These are phyloP conservation scores for Cataglyphis rosenhaueri DNA, from an alignment of 2,888 invertebrate species.

Conservation along the genomic window DNA sequence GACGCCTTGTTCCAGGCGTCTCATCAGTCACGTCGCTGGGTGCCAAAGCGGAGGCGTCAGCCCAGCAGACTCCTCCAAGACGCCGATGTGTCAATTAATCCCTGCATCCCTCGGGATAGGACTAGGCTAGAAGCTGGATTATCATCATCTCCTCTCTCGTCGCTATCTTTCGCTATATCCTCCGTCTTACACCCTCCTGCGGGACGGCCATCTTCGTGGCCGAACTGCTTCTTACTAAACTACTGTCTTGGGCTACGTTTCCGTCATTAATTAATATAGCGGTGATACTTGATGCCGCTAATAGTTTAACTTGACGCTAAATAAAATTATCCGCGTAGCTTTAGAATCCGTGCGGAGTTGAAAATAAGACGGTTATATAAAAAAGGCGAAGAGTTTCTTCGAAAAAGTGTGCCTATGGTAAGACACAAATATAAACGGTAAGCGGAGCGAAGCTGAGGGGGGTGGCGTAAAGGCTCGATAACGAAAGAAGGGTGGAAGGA, in stretches of 20 bases:
- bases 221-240: conserved; percentile 50
- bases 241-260: conserved; percentile 27
- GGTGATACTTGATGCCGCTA: conserved; percentile 29
- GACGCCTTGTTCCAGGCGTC: conserved; percentile 81
- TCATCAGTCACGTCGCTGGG: conserved; percentile 85
- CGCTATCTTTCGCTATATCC: conserved; percentile 55
- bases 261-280: conserved; percentile 51
- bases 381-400: conserved; percentile 7
- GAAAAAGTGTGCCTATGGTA: conserved; percentile 15
- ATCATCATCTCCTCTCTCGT: conserved; percentile 69
- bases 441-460: conserved; percentile 33
- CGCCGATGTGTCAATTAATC: conserved; percentile 85
- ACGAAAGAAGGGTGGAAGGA: conserved; percentile 47
- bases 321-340: neutral
- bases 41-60: conserved; percentile 78
- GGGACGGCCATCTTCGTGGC: conserved; percentile 51
- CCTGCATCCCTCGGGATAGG: conserved; percentile 79
- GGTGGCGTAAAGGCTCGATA: conserved; percentile 47
- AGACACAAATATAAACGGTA: conserved; percentile 45
- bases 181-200: conserved; percentile 48
- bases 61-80: conserved; percentile 75
- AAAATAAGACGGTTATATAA: conserved; percentile 1
- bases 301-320: conserved; percentile 19
- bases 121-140: conserved; percentile 72
- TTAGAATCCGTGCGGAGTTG: neutral